These are phyloP conservation scores for Steatocranus sp. DNA, from an alignment of 2,797 vertebrate genomes.

Conservation along the genomic window DNA sequence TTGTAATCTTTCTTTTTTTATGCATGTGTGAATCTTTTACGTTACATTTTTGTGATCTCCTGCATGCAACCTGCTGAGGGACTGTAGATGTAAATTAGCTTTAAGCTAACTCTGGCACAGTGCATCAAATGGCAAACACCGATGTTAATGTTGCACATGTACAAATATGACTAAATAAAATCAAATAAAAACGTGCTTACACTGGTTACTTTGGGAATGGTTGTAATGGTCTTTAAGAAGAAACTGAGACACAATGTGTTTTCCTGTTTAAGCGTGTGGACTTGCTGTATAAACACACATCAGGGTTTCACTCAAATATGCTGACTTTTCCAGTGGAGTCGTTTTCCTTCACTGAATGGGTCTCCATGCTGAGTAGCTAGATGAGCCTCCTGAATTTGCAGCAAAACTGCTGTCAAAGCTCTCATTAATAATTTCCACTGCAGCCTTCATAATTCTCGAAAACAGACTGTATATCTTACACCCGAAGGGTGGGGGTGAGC, in stretches of 20 bases:
- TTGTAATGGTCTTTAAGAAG: neutral
- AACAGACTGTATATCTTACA: slow-evolving; percentile 19
- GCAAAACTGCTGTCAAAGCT: slow-evolving; percentile 64
- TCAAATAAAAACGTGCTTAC: neutral
- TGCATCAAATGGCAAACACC: neutral
- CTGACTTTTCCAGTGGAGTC: slow-evolving; percentile 16
- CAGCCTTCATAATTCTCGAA: slow-evolving; percentile 49
- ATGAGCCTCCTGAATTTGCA: slow-evolving; percentile 50
- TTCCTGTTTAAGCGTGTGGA: neutral
- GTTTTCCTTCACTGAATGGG: slow-evolving; percentile 12
- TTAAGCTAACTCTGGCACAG: neutral
- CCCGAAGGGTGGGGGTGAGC: neutral
- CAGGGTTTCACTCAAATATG: slow-evolving; percentile 17
- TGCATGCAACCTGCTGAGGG: neutral
- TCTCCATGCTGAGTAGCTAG: slow-evolving; percentile 38
- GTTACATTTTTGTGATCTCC: neutral
- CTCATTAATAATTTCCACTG: slow-evolving; percentile 59
- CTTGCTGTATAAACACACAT: slow-evolving; percentile 30
- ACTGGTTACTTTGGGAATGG: neutral
- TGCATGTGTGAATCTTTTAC: neutral
- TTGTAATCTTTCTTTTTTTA: neutral
- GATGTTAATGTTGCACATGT: neutral
- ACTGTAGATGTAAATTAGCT: neutral
- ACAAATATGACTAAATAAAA: neutral
- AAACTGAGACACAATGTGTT: neutral